Evolutionary conservation across 2,113 vertebrate species (phyloP).

Genomic region (Triplophysa tibetana): DNA sequence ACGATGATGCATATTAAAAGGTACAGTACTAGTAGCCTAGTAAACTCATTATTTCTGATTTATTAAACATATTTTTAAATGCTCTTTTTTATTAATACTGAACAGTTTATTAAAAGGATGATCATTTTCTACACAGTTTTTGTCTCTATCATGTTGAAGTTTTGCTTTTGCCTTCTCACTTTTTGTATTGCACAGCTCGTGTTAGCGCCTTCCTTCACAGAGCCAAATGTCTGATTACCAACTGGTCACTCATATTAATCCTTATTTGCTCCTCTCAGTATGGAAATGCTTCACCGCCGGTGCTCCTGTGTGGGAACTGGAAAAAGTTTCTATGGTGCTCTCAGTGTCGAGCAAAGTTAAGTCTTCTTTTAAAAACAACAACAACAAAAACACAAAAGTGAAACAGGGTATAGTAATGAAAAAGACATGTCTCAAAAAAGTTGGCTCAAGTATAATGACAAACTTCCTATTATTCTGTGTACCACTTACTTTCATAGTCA

Average conservation of each 20-base stretch:
- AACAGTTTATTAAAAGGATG: no score
- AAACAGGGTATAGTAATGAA: conserved; percentile 9
- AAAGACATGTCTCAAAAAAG: no score
- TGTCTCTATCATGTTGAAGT: neutral
- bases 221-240: conserved; percentile 32
- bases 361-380: neutral
- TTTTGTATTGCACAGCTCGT: neutral
- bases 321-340: conserved; percentile 33
- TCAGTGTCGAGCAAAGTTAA: conserved; percentile 19
- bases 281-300: conserved; percentile 20
- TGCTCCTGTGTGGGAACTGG: conserved; percentile 15
- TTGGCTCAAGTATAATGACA: no score
- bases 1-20: no score
- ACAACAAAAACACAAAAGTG: neutral
- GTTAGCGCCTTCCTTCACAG: neutral
- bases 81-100: no score
- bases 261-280: conserved; percentile 27
- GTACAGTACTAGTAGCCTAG: no score
- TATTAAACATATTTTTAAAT: neutral
- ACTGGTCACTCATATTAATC: conserved; percentile 35
- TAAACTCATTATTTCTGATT: neutral
- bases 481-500: no score
- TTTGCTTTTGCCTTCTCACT: neutral
- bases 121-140: no score
- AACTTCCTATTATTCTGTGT: no score